Conservation (phyloP, 2,113 vertebrate genomes). For the Talpa occidentalis region DNA sequence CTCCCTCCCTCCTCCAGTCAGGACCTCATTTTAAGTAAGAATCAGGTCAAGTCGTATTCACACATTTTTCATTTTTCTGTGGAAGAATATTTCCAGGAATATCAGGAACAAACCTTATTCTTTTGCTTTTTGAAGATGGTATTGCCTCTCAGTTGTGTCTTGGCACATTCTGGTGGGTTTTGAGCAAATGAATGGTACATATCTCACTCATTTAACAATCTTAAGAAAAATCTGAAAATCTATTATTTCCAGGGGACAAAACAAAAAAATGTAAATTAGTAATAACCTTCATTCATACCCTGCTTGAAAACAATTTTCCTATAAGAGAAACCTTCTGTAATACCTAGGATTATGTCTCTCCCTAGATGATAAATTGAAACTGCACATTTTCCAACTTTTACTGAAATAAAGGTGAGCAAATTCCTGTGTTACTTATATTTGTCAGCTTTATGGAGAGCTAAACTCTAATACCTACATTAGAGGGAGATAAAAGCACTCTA, state of each 20-base stretch:
- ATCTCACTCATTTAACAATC: conserved; percentile 37
- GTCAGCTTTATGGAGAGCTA: neutral
- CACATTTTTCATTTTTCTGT: conserved; percentile 41
- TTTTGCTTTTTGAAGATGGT: conserved; percentile 34
- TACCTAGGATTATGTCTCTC: neutral
- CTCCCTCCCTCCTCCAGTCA: neutral
- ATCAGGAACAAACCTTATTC: conserved; percentile 41
- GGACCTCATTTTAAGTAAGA: conserved; percentile 74
- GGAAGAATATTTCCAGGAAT: conserved; percentile 61
- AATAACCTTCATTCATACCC: conserved; percentile 13
- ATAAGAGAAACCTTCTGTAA: neutral
- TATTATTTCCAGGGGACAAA: neutral
- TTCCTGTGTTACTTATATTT: conserved; percentile 24
- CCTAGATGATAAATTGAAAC: conserved; percentile 24
- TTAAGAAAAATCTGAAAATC: conserved; percentile 9
- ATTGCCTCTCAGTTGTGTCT: neutral
- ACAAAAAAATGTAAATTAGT: neutral
- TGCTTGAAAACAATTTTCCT: neutral
- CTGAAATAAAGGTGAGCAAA: conserved; percentile 10
- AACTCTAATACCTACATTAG: neutral
- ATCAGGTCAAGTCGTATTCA: conserved; percentile 66
- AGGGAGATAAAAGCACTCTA: neutral
- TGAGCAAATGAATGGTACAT: neutral
- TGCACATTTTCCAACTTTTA: conserved; percentile 4
- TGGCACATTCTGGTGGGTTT: neutral